phyloP scores from a whole-genome alignment of 23 tunicate genomes.

The Ciona savignyi region DNA sequence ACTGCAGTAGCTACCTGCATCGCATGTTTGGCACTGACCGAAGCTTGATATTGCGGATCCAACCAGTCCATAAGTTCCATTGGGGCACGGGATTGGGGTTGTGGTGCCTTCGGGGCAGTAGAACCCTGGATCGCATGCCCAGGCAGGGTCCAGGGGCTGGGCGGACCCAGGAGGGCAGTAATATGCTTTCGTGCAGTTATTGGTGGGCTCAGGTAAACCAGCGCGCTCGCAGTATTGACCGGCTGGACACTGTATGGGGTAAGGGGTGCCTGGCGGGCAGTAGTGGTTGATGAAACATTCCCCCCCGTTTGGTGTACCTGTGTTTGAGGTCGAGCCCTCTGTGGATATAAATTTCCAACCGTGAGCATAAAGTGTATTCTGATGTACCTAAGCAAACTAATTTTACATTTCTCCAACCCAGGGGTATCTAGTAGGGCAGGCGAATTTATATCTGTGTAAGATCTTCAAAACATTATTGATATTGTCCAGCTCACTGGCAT shows the following conservation, averaged over 20 bases:
- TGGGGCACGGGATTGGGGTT: conserved; percentile 56
- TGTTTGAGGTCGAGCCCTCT: neutral
- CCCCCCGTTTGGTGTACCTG: neutral
- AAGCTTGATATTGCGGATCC: conserved; percentile 3
- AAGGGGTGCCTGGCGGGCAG: conserved; percentile 54
- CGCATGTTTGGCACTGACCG: conserved; percentile 44
- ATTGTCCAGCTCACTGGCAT: too few relatives aligned
- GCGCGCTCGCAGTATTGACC: conserved; percentile 54
- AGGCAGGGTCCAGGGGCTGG: neutral
- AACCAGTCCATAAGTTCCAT: conserved; percentile 55
- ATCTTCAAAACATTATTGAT: too few relatives aligned
- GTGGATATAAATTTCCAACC: too few relatives aligned
- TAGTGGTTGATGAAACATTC: conserved; percentile 46
- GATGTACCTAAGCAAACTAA: too few relatives aligned
- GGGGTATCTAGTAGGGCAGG: too few relatives aligned
- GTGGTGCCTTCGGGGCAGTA: conserved; percentile 87
- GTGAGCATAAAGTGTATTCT: too few relatives aligned
- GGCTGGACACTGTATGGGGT: conserved; percentile 47
- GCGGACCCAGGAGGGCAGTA: conserved; percentile 60
- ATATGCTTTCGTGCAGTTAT: conserved; percentile 53
- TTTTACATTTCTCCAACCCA: too few relatives aligned
- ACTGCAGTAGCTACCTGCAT: conserved; percentile 52
- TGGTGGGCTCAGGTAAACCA: conserved; percentile 20
- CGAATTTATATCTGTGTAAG: too few relatives aligned
- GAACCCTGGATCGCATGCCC: conserved; percentile 15